Evolutionary conservation across 2,888 invertebrate species (phyloP), one percentile per base, ranked within the genome.

Genomic region (Schizotus pectinicornis): DNA sequence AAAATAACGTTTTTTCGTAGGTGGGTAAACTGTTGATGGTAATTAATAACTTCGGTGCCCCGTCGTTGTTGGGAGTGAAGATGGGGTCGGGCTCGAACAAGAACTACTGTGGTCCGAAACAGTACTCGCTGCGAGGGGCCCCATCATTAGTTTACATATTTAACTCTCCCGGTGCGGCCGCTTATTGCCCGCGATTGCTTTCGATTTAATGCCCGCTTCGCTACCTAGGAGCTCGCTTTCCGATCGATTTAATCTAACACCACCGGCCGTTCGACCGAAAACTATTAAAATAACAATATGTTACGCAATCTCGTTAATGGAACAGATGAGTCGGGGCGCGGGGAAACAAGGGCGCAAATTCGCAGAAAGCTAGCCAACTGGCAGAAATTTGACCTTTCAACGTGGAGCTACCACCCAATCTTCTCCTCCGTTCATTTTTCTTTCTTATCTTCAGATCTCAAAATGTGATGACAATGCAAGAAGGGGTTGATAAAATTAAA

Each of bases 61-160:
- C 13, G 22, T 14, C 22, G 36, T 13, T 30, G 35, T 36, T 2
- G 12, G 30, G 31, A 53, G 7, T 35, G 38, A 8, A 33, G 22
- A 50, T 54, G 54, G 50, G 45, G 53, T 45, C 61, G 65, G 58
- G 61, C 59, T 67, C 61, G 65, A 68, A 73, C 70, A 73, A 71
- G 74, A 67, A 75, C 75, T 75, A 74, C 74, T 67, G 75, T 74
- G 66, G 67, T 62, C 69, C 65, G 65, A 60, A 67, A 64, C 67
- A 59, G 63, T 62, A 60, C 64, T 61, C 71, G 61, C 72, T 62
- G 64, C 69, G 65, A 68, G 75, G 72, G 74, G 71, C 64, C 70
- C 68, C 68, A 73, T 74, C 75, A 76, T 76, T 76, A 76, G 74
- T 74, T 73, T 71, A 71, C 70, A 68, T 71, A 70, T 65, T 70